Evolutionary conservation across 2,888 invertebrate species (phyloP).

Genomic region (Cerceris rybyensis): DNA sequence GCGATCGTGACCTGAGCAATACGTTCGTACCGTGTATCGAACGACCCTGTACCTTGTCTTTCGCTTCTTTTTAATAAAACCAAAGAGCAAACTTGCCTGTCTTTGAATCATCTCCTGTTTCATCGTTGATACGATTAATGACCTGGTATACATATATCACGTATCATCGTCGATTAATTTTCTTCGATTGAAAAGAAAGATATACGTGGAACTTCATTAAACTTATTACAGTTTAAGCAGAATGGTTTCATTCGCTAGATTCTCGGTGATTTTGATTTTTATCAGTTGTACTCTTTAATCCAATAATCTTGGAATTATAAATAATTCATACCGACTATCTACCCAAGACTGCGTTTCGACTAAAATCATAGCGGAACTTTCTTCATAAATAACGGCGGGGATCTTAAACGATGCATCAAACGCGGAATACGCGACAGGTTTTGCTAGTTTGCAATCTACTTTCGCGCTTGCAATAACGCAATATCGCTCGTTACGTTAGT

Average conservation of each 20-base stretch:
- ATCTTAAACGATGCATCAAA: neutral
- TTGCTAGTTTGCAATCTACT: conserved; percentile 22
- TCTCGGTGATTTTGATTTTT: no score
- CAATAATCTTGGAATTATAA: no score
- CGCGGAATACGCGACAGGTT: conserved; percentile 32
- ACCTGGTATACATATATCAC: neutral
- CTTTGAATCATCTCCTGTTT: conserved; percentile 24
- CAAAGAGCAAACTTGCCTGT: conserved; percentile 73
- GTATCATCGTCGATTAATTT: no score
- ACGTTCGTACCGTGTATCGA: conserved; percentile 33
- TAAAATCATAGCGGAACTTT: no score
- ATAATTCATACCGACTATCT: no score
- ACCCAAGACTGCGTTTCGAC: no score
- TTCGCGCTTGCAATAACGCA: conserved; percentile 45
- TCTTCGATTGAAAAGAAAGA: no score
- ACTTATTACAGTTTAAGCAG: no score
- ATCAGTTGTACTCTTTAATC: no score
- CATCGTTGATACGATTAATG: neutral
- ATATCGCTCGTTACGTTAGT: conserved; percentile 22
- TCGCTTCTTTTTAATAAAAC: conserved; percentile 78
- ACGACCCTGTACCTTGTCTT: conserved; percentile 60
- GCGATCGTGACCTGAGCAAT: conserved; percentile 19
- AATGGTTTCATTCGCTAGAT: no score
- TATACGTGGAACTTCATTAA: no score
- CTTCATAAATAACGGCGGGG: neutral